Conservation (phyloP, 2,888 invertebrate species). For the Drosophila demipolita region DNA sequence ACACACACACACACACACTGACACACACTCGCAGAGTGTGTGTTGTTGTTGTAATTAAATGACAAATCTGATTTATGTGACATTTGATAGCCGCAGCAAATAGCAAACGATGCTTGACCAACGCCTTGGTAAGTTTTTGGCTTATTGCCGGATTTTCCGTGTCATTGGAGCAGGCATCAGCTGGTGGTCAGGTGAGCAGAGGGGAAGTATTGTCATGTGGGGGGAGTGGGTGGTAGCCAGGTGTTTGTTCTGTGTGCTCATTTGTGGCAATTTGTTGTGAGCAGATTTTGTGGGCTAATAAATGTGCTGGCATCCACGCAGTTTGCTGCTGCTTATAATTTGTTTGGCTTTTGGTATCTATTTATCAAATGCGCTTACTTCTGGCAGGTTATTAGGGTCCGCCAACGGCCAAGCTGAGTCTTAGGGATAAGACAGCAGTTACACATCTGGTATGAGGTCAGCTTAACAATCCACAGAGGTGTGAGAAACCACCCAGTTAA, state of each 20-base stretch:
- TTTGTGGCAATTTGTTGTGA: conserved; percentile 64
- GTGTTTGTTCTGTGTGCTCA: conserved; percentile 42
- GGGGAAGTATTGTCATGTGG: neutral
- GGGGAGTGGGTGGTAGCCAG: neutral
- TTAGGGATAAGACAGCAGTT: conserved; percentile 25
- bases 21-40: neutral
- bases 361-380: conserved; percentile 78
- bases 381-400: conserved; percentile 74
- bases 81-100: conserved; percentile 71
- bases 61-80: conserved; percentile 81
- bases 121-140: conserved; percentile 34
- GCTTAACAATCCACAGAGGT: neutral
- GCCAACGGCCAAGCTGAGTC: conserved; percentile 23
- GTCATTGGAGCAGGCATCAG: conserved; percentile 33
- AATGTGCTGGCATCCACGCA: conserved; percentile 56
- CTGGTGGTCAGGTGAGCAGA: conserved; percentile 5
- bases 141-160: conserved; percentile 39
- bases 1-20: neutral
- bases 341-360: conserved; percentile 76
- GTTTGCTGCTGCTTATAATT: conserved; percentile 63
- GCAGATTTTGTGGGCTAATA: conserved; percentile 59
- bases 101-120: conserved; percentile 42
- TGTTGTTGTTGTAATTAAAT: conserved; percentile 61
- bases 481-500: neutral
- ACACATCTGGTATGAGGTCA: neutral